Conservation (phyloP, 1,140 invertebrate genomes). For the Drosophila willistoni region DNA sequence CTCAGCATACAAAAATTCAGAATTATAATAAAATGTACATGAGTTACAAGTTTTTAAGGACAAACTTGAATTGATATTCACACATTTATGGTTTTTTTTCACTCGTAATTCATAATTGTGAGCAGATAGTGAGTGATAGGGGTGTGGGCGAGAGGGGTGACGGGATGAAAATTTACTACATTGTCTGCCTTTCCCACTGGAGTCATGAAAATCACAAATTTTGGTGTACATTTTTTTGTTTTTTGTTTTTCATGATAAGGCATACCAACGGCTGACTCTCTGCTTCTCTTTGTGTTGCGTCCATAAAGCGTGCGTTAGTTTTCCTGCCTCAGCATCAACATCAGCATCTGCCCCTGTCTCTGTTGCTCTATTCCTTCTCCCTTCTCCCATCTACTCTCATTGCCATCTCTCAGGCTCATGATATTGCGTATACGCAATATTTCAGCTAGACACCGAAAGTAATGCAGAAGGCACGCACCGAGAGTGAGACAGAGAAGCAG, state of each 20-base stretch:
- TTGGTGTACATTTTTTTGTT: conserved; percentile 21
- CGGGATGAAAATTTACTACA: conserved; percentile 1
- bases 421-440: conserved; percentile 75
- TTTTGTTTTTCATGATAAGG: not conserved
- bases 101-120: not conserved
- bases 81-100: not conserved
- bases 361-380: conserved; percentile 4
- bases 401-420: conserved; percentile 2
- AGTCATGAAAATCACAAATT: conserved; percentile 48
- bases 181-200: conserved; percentile 16
- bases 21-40: not conserved
- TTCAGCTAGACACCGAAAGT: conserved; percentile 53
- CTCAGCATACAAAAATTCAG: not conserved
- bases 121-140: not conserved
- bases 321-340: conserved; percentile 29
- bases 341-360: conserved; percentile 1
- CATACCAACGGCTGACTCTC: not conserved
- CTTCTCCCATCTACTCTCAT: not conserved
- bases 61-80: not conserved
- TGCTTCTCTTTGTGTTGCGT: not conserved
- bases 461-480: conserved; percentile 62
- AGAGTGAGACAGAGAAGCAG: not conserved
- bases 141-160: not conserved
- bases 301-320: conserved; percentile 65
- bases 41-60: not conserved